Base-by-base conservation (phyloP, 2,888 invertebrate species). In the Agonum fuliginosum region DNA sequence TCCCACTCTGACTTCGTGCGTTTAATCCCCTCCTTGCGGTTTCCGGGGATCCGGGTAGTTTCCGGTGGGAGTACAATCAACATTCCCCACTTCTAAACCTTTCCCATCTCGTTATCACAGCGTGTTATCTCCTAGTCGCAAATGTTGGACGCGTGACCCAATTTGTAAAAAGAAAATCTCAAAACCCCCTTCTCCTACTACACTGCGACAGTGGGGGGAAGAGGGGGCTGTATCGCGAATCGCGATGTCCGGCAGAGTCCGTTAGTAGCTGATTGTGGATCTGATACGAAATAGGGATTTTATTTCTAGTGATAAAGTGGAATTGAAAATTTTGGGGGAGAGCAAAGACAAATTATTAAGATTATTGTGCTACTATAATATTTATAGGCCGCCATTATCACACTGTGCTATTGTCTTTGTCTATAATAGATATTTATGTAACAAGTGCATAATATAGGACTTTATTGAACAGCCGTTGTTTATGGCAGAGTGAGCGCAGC, bases 131-230 rank as follows among this genome's bases (percentile, higher is more conserved):
- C 54, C n/a, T n/a, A 20, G 24, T 12, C 37, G 37, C 37, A 37
- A 54, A 24, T 54, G 54, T 0, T 12, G 24, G 1, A 54, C 54
- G 54, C 54, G 54, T 54, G 54, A 54, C 54, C 54, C 24, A 54
- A 54, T 54, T 54, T 54, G 54, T 54, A 54, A 54, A 54, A 54
- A 54, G 24, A 54, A 54, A 54, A n/a, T n/a, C n/a, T n/a, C n/a
- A n/a, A n/a, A n/a, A n/a, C n/a, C n/a, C 24, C 22, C 22, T 24
- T 22, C 12, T 4, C 54, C 54, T 19, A 19, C 24, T 22, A n/a
- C 54, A 54, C 54, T 54, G 54, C n/a, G 8, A 37, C n/a, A 37
- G 37, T n/a, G n/a, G 37, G 37, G 37, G 10, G 37, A 37, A 37
- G 37, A n/a, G n/a, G 10, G 10, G 14, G 2, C 2, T 37, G n/a